phyloP scores from a whole-genome alignment of 2,888 invertebrate species.

The Epistrophe grossulariae region DNA sequence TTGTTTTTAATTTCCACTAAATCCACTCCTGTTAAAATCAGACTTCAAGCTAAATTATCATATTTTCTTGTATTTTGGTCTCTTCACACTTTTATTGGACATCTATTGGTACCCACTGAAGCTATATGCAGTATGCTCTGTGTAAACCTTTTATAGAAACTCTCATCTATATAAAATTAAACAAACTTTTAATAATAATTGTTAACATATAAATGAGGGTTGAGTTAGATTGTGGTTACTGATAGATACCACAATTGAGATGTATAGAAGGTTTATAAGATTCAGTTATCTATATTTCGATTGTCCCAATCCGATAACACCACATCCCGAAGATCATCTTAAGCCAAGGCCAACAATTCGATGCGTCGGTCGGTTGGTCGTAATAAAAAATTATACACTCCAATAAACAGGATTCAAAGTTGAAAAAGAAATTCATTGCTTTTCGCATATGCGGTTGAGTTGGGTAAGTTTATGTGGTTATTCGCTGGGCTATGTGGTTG shows the following conservation, averaged over 20 bases:
- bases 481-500: conserved; percentile 5
- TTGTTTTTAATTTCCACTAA: neutral
- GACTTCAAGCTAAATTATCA: neutral
- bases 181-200: conserved; percentile 21
- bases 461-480: conserved; percentile 48
- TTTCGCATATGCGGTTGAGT: conserved; percentile 28
- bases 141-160: neutral
- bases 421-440: conserved; percentile 60
- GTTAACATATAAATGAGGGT: neutral
- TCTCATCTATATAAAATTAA: conserved; percentile 13
- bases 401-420: conserved; percentile 49
- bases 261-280: neutral
- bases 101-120: neutral
- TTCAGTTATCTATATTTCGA: conserved; percentile 1
- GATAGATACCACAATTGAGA: conserved; percentile 34
- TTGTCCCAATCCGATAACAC: neutral
- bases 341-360: neutral
- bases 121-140: neutral
- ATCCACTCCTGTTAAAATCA: neutral
- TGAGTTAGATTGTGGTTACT: conserved; percentile 19
- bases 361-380: neutral
- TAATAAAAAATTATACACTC: conserved; percentile 29
- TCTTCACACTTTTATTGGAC: neutral
- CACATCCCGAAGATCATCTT: neutral
- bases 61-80: neutral